Conservation (phyloP, 2,797 vertebrate genomes). For the Macropodus opercularis region DNA sequence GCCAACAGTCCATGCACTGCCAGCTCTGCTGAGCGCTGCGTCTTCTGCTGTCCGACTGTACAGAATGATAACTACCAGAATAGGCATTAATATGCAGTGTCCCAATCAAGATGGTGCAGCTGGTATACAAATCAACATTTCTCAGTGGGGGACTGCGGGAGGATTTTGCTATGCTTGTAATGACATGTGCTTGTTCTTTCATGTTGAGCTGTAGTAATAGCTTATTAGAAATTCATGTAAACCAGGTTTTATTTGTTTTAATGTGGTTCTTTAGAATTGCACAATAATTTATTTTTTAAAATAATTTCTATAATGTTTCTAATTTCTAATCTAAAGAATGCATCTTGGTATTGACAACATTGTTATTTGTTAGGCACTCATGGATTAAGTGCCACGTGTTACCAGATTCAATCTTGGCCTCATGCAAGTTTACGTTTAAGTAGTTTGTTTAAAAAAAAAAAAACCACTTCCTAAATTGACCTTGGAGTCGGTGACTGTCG, state of each 20-base stretch:
- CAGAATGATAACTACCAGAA: conserved; percentile 52
- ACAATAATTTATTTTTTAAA: no score
- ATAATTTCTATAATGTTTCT: no score
- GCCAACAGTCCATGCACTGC: conserved; percentile 51
- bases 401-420: conserved; percentile 1
- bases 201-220: conserved; percentile 7
- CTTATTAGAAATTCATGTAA: conserved; percentile 4
- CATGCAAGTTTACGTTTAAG: not conserved
- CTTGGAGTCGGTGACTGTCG: conserved; percentile 17
- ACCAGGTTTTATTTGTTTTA: conserved; percentile 6
- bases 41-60: conserved; percentile 36
- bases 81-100: conserved; percentile 48
- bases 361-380: conserved; percentile 20
- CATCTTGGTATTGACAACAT: conserved; percentile 14
- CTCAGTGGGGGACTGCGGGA: conserved; percentile 21
- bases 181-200: conserved; percentile 1
- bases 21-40: conserved; percentile 43
- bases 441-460: conserved; percentile 7
- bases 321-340: conserved; percentile 10
- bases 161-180: conserved; percentile 15
- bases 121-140: conserved; percentile 40
- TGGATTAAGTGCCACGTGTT: not conserved
- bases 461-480: conserved; percentile 13
- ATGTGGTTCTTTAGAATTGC: no score
- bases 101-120: conserved; percentile 43